Evolutionary conservation across 2,888 invertebrate genomes (phyloP).

Genomic region (Xestia xanthographa): DNA sequence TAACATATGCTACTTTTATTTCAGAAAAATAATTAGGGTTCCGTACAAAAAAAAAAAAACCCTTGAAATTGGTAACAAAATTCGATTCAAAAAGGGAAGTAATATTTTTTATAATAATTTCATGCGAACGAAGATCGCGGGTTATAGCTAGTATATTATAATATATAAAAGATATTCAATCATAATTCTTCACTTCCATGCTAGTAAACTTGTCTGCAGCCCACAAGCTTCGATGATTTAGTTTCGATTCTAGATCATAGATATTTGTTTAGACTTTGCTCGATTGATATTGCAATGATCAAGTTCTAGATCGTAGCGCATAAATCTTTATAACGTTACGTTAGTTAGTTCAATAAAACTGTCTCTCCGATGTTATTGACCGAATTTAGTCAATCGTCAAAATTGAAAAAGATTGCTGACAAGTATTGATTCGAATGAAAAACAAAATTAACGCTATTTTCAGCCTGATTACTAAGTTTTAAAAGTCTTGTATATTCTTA

Average conservation of each 20-base stretch:
- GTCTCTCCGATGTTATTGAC: slow-evolving; percentile 2
- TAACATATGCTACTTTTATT: too few species aligned
- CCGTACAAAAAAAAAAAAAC: too few species aligned
- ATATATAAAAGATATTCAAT: background rate
- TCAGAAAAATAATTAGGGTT: too few species aligned
- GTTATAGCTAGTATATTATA: too few species aligned
- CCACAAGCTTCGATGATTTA: slow-evolving; percentile 17
- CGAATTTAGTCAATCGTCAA: slow-evolving; percentile 4
- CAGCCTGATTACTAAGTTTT: background rate
- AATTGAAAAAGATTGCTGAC: slow-evolving; percentile 11
- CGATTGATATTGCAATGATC: slow-evolving; percentile 1
- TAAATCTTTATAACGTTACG: slow-evolving; percentile 1
- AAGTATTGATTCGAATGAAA: background rate
- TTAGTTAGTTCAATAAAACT: slow-evolving; percentile 29
- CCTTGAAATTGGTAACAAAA: too few species aligned
- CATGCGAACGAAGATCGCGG: too few species aligned
- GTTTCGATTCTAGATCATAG: background rate
- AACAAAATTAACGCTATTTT: background rate
- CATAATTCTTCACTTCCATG: background rate
- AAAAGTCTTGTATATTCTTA: background rate
- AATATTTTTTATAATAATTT: too few species aligned
- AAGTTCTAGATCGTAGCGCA: slow-evolving; percentile 1
- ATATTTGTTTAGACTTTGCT: slow-evolving; percentile 1
- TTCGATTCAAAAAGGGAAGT: too few species aligned
- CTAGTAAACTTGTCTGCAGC: background rate